Conservation (phyloP, 2,797 vertebrate genomes). For the Sebastes aleutianus region DNA sequence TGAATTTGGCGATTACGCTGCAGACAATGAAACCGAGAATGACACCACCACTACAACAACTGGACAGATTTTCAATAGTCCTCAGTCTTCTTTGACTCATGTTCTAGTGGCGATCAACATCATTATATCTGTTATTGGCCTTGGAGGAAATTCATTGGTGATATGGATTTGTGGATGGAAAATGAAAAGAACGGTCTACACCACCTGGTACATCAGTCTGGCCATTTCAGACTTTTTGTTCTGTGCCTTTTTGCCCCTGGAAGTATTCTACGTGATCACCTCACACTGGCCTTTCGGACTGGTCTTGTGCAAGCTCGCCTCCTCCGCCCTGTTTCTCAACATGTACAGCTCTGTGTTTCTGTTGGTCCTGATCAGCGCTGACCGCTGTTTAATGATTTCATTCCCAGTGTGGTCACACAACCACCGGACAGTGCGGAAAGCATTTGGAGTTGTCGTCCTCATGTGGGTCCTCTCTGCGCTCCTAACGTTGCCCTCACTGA, state of each 20-base stretch:
- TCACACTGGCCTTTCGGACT: slow-evolving; percentile 87
- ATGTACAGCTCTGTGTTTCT: slow-evolving; percentile 93
- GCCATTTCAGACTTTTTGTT: slow-evolving; percentile 89
- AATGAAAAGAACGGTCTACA: slow-evolving; percentile 89
- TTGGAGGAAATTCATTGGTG: slow-evolving; percentile 87
- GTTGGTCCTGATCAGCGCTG: slow-evolving; percentile 87
- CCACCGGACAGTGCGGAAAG: slow-evolving; percentile 77
- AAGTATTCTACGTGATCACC: slow-evolving; percentile 66
- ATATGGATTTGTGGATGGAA: slow-evolving; percentile 87
- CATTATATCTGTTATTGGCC: slow-evolving; percentile 83
- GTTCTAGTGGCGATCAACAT: slow-evolving; percentile 58
- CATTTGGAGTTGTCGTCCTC: slow-evolving; percentile 61
- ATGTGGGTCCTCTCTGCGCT: slow-evolving; percentile 85
- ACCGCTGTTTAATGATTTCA: slow-evolving; percentile 85
- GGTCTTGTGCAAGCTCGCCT: slow-evolving; percentile 87
- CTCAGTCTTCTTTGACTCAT: slow-evolving; percentile 14
- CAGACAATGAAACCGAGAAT: slow-evolving; percentile 41
- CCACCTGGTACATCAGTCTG: slow-evolving; percentile 89
- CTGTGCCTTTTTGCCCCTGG: slow-evolving; percentile 85
- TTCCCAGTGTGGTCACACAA: slow-evolving; percentile 92
- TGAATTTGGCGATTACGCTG: slow-evolving; percentile 55
- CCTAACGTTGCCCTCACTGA: slow-evolving; percentile 83
- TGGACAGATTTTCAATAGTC: not conserved
- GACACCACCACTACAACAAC: accelerated
- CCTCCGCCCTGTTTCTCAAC: slow-evolving; percentile 88